These are phyloP conservation scores for Brassicogethes aeneus DNA, from an alignment of 2,888 invertebrate genomes.

Conservation along the genomic window DNA sequence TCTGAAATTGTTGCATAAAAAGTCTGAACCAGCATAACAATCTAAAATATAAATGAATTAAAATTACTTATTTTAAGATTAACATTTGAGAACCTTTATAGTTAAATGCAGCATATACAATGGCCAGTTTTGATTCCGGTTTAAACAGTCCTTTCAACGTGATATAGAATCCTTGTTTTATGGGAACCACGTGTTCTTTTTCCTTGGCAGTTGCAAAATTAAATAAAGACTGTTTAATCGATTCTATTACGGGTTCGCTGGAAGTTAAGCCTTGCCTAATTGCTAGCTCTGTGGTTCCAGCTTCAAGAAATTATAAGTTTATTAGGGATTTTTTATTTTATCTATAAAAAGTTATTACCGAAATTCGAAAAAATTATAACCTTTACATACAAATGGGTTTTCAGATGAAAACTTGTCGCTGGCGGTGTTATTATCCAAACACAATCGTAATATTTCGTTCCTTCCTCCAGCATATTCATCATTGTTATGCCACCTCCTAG, in stretches of 20 bases:
- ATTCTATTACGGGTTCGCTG: conserved; percentile 50
- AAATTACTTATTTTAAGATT: conserved; percentile 15
- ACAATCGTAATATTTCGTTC: conserved; percentile 55
- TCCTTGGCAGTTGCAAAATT: conserved; percentile 28
- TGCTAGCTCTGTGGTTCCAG: conserved; percentile 51
- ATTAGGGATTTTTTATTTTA: not conserved
- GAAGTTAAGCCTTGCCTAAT: conserved; percentile 63
- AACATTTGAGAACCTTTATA: conserved; percentile 47
- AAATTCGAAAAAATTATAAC: conserved; percentile 32
- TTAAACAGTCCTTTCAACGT: conserved; percentile 56
- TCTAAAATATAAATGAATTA: conserved; percentile 39
- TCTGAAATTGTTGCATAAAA: conserved; percentile 60
- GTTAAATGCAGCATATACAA: conserved; percentile 62
- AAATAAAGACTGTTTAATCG: conserved; percentile 45
- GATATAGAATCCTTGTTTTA: conserved; percentile 59
- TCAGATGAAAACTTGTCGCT: conserved; percentile 53
- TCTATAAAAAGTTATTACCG: conserved; percentile 20
- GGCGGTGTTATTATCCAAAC: conserved; percentile 63
- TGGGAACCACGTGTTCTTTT: conserved; percentile 53
- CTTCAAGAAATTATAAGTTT: conserved; percentile 30
- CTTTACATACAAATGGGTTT: conserved; percentile 57
- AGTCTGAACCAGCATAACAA: conserved; percentile 59
- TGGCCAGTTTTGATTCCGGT: conserved; percentile 53
- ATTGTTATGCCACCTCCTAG: conserved; percentile 65
- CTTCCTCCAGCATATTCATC: conserved; percentile 59